phyloP scores from a whole-genome alignment of 2,888 invertebrate genomes.

The Celastrina argiolus region DNA sequence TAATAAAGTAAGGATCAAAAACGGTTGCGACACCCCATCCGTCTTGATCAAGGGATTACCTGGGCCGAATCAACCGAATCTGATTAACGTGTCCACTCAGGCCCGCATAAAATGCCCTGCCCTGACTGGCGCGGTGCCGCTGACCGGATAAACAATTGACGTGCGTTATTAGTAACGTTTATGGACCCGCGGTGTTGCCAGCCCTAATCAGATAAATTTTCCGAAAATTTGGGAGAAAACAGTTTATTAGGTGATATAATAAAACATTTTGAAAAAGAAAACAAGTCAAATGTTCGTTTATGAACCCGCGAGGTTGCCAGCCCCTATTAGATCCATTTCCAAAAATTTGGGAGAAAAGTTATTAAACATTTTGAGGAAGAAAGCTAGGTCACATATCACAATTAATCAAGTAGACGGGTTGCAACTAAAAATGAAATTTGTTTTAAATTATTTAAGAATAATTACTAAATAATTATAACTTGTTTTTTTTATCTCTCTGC shows the following conservation, averaged over 20 bases:
- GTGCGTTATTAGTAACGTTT: slow-evolving; percentile 22
- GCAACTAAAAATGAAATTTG: too few species aligned
- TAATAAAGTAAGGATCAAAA: slow-evolving; percentile 9
- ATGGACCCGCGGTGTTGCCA: background rate
- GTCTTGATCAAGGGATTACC: slow-evolving; percentile 45
- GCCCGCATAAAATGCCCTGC: slow-evolving; percentile 45
- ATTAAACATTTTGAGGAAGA: background rate
- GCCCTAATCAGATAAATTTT: background rate
- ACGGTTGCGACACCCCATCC: slow-evolving; percentile 21
- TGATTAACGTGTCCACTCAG: slow-evolving; percentile 45
- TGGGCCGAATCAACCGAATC: slow-evolving; percentile 45
- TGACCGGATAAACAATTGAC: slow-evolving; percentile 24
- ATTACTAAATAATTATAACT: background rate
- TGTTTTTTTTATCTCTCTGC: background rate
- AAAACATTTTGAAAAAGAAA: background rate
- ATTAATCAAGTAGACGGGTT: too few species aligned
- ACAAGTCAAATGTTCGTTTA: too few species aligned
- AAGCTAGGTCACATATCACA: too few species aligned
- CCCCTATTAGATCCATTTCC: background rate
- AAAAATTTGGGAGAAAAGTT: background rate
- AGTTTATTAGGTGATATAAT: too few species aligned
- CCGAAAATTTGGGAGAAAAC: background rate
- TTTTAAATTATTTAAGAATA: too few species aligned
- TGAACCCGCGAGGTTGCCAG: background rate
- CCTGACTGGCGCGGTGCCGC: too few species aligned